phyloP scores from a whole-genome alignment of 2,797 vertebrate species.

The Galagoides demidoff region DNA sequence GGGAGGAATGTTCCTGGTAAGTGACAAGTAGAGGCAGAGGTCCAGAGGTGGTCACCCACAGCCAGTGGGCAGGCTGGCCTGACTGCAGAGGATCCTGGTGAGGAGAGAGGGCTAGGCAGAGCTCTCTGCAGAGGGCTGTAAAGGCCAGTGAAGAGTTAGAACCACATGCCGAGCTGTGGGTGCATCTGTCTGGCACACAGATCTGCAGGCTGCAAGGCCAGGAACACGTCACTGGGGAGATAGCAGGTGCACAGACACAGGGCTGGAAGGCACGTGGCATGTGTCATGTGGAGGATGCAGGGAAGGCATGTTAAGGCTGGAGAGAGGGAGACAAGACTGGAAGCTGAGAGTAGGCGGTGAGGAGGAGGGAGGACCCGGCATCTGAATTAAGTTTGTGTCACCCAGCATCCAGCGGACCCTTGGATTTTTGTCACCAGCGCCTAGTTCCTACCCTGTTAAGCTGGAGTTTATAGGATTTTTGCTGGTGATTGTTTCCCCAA shows the following conservation, averaged over 20 bases:
- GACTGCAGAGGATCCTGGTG: neutral
- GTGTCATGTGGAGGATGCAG: neutral
- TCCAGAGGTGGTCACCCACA: neutral
- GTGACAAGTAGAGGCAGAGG: neutral
- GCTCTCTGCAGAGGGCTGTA: neutral
- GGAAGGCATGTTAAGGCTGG: neutral
- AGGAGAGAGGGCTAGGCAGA: no score
- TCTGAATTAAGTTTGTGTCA: neutral
- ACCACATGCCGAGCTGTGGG: rapidly evolving
- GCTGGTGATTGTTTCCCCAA: neutral
- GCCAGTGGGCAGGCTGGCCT: neutral
- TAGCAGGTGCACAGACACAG: neutral
- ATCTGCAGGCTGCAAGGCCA: neutral
- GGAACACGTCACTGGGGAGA: neutral
- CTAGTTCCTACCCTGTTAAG: neutral
- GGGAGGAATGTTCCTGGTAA: neutral
- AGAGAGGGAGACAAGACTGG: neutral
- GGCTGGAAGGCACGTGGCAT: neutral
- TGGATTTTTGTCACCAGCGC: neutral
- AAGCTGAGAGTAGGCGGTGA: neutral
- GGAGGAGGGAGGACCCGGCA: neutral
- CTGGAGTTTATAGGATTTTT: neutral
- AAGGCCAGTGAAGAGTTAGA: neutral
- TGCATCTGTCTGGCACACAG: rapidly evolving
- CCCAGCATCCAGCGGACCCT: neutral